These are phyloP conservation scores for Ancistrus triradiatus DNA, from an alignment of 2,113 vertebrate species.

Conservation along the genomic window DNA sequence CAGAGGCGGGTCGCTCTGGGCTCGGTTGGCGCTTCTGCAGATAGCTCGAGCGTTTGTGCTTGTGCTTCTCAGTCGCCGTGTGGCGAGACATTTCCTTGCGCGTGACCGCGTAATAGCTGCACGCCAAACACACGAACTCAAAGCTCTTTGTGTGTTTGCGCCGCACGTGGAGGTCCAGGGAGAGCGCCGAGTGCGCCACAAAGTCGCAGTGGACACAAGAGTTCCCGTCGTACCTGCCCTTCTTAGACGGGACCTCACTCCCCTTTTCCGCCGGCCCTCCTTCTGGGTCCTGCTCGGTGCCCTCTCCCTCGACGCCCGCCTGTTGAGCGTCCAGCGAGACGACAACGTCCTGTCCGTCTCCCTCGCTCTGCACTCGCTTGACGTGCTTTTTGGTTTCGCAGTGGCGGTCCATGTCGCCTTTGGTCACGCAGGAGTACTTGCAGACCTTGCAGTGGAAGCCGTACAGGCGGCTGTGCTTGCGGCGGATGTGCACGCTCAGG, in stretches of 20 bases:
- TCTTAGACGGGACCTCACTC: constrained; percentile 47
- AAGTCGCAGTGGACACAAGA: constrained; percentile 81
- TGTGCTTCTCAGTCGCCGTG: constrained; percentile 88
- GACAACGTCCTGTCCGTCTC: constrained; percentile 37
- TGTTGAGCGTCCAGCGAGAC: constrained; percentile 32
- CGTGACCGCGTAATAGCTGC: constrained; percentile 90
- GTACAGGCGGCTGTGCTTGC: constrained; percentile 94
- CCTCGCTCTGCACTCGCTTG: constrained; percentile 74
- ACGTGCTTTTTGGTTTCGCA: constrained; percentile 94
- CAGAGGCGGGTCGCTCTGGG: no score
- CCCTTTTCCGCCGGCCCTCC: constrained; percentile 36
- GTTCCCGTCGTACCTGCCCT: constrained; percentile 54
- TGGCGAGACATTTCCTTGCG: constrained; percentile 89
- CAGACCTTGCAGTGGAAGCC: constrained; percentile 91
- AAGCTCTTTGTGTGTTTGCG: constrained; percentile 90
- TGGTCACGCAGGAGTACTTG: constrained; percentile 94
- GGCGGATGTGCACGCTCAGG: constrained; percentile 88
- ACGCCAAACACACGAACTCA: constrained; percentile 91
- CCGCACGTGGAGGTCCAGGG: constrained; percentile 85
- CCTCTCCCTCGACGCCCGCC: neutral
- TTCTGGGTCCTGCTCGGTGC: constrained; percentile 38
- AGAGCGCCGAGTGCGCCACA: constrained; percentile 77
- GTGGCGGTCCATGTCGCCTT: constrained; percentile 98
- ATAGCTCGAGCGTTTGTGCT: constrained; percentile 78
- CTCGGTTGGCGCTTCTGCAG: constrained; percentile 49